Evolutionary conservation across 2,888 invertebrate genomes (phyloP), one percentile per base, ranked within the genome.

Genomic region (Vannuccia rotundouncinata): DNA sequence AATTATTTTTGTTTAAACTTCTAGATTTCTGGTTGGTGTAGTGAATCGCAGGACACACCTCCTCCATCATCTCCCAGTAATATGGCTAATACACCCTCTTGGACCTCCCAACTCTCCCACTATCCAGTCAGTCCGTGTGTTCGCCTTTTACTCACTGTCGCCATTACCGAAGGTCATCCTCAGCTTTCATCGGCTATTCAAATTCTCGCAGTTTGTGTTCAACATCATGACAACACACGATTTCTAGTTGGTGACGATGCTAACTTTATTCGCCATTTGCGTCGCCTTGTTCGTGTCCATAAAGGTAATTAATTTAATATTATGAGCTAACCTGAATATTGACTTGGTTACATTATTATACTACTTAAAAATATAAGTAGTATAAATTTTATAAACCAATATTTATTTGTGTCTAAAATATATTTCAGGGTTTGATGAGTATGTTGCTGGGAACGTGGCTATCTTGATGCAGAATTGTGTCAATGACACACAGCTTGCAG

Each of bases 371-470:
- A n/a, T n/a, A n/a, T n/a, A n/a, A n/a, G n/a, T n/a, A n/a, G n/a
- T n/a, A n/a, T n/a, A n/a, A n/a, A n/a, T n/a, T n/a, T n/a, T n/a
- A n/a, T n/a, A n/a, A n/a, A n/a, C n/a, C n/a, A n/a, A n/a, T n/a
- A n/a, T n/a, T n/a, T n/a, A n/a, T n/a, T n/a, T n/a, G n/a, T n/a
- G n/a, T n/a, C n/a, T n/a, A n/a, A n/a, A n/a, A n/a, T n/a, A n/a
- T n/a, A n/a, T n/a, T n/a, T n/a, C n/a, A 45, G 45, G 45, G 45
- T 74, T 74, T n/a, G 76, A 76, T n/a, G 76, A 76, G 29, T 2
- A 5, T 1, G 29, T 76, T 29, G n/a, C 76, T 5, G 76, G 76
- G 28, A 76, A 76, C 28, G 29, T 76, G 17, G 27, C 29, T 29
- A 22, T 76, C 29, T n/a, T 76, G n/a, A 29, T 76, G n/a, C 27